These are phyloP conservation scores for Rhabdomys pumilio DNA, from an alignment of 2,797 vertebrate genomes.

Conservation along the genomic window DNA sequence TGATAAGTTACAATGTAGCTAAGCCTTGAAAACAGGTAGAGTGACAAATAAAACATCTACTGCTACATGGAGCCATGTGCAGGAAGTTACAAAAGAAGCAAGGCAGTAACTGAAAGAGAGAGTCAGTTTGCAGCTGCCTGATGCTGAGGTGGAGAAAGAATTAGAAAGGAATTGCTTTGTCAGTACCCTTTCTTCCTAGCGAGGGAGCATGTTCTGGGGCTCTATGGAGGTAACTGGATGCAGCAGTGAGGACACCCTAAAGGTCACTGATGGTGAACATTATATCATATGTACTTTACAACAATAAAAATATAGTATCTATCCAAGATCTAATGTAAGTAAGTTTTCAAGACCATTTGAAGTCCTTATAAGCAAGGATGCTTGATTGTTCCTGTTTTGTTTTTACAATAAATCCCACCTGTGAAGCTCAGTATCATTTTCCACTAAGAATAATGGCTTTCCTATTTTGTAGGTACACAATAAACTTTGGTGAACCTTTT, in stretches of 20 bases:
- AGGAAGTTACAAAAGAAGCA: background rate
- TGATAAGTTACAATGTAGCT: background rate
- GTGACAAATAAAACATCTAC: background rate
- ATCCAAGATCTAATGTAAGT: background rate
- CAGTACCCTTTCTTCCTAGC: background rate
- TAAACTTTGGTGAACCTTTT: background rate
- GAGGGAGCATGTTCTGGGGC: background rate
- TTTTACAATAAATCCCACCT: background rate
- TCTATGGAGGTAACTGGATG: background rate
- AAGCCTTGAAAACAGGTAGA: background rate
- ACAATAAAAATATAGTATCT: background rate
- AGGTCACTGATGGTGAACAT: background rate
- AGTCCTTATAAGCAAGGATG: background rate
- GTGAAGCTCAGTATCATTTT: conserved; percentile 28
- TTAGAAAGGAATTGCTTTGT: background rate
- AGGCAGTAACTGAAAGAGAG: background rate
- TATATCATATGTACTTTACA: background rate
- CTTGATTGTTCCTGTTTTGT: background rate
- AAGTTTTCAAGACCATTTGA: no score
- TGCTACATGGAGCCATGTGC: no score
- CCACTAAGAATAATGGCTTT: conserved; percentile 10
- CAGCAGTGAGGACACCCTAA: background rate
- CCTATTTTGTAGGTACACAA: fast-evolving
- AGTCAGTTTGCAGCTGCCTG: background rate
- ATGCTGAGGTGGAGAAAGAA: background rate